Evolutionary conservation across 1,140 invertebrate genomes (phyloP), one percentile per base, ranked within the genome.

Genomic region (Panagrolaimus sp.): DNA sequence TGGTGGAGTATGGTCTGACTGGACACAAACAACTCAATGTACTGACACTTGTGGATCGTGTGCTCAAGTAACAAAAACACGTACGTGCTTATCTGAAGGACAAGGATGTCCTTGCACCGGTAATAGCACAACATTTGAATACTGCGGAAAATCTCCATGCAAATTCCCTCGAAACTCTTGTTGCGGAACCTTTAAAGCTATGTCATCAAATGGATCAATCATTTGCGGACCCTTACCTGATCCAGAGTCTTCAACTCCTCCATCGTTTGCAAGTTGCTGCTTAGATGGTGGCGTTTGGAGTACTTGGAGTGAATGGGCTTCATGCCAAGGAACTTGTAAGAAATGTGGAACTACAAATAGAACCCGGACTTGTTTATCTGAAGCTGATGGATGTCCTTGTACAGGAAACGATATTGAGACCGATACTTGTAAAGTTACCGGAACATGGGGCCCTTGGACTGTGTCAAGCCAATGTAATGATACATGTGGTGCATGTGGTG

Each of bases 231-330:
- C 52, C 1, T 28, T 26, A 58, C 52, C 52, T 1, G 28, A 21
- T 24, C 15, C 8, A 6, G 15, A 21, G 2, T n/a, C 52, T 1
- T 12, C 52, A 6, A n/a, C 12, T 58, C 14, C 52, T 4, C 52
- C 52, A 12, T 21, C 21, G n/a, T n/a, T n/a, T 58, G 21, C 21
- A 5, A 58, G 14, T 12, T 58, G 52, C 5, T 58, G 52, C 28
- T 28, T 28, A 12, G 52, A 58, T 58, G 52, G 52, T 21, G 52
- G 52, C 14, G 28, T 58, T 12, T 58, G 52, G 52, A 58, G 52
- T 28, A 12, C 21, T n/a, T 58, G 52, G 52, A 26, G 14, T 21
- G 52, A 58, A 58, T 58, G 52, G 52, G 21, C 52, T 26, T 26
- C 21, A 12, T 58, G 52, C 52, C 21, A 21, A 26, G 52, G 52